Base-by-base conservation (phyloP, 1,140 invertebrate species). In the Rhyacophila brunnea region DNA sequence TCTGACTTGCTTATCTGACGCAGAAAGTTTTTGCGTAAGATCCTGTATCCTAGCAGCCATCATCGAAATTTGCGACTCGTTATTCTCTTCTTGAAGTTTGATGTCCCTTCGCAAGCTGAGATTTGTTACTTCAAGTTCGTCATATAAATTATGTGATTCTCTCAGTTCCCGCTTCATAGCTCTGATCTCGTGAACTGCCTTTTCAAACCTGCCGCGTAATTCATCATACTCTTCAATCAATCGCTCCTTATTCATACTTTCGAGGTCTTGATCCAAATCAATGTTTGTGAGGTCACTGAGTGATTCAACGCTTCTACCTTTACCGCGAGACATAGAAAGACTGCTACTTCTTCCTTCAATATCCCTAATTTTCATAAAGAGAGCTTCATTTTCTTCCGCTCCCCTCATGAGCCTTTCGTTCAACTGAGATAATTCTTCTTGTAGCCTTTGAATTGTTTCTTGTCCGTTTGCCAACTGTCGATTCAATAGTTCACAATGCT, bases 1-100 rank as follows among this genome's bases (percentile, higher is more conserved):
- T 50, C 90, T 77, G 7, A 91, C 85, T 71, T 92, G 89, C 66
- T 91, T 91, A 67, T 95, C 92, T n/a, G 89, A 89, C 1, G 82
- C 80, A 2, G 82, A 85, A 17, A 93, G 77, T 72, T 94, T 95
- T 28, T 83, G 81, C 0, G 92, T 93, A 32, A 94, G 72, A 71
- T 95, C 91, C 68, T 93, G 85, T 36, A 94, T 87, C 19, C 91
- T 81, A n/a, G 85, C 86, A 1, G 87, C 89, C 88, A 93, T 90
- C 54, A 93, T 73, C 43, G 85, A 83, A 15, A 89, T 81, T 71
- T 93, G 89, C 0, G 87, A 84, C 52, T 87, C 81, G 66, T 89
- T 85, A 54, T 87, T 84, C 60, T 87, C 81, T 61, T 87, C 85
- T 38, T 83, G 72, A 3, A 85, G 70, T 58, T 87, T 84, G 60